These are phyloP conservation scores for Stercorarius parasiticus DNA, from an alignment of 2,113 vertebrate genomes.

Conservation along the genomic window DNA sequence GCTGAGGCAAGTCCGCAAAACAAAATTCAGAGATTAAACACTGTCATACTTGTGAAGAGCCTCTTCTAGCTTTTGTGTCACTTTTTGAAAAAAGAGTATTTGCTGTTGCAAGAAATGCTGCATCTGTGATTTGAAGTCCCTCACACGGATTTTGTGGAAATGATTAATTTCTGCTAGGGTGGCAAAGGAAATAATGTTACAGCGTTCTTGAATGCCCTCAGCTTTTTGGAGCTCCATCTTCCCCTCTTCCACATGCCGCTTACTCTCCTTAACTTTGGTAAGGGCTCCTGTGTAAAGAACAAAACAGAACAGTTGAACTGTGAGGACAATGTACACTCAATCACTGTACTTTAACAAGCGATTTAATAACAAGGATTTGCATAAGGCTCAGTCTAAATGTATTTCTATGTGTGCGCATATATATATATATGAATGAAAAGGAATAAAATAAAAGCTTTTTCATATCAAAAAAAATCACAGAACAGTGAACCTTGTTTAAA, in stretches of 20 bases:
- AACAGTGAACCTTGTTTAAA: neutral
- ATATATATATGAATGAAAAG: neutral
- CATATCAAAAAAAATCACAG: neutral
- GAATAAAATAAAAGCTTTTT: neutral
- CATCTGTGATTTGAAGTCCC: constrained; percentile 96
- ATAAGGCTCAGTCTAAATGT: neutral
- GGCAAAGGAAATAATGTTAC: constrained; percentile 98
- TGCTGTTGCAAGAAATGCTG: constrained; percentile 96
- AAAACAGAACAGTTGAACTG: neutral
- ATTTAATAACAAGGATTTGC: neutral
- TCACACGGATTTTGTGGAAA: constrained; percentile 94
- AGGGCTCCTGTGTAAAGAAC: constrained; percentile 84
- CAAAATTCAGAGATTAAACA: constrained; percentile 75
- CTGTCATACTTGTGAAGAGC: constrained; percentile 93
- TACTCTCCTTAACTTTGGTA: constrained; percentile 97
- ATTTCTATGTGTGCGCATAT: neutral
- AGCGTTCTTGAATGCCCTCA: constrained; percentile 91
- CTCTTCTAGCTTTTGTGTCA: constrained; percentile 94
- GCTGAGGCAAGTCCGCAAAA: neutral
- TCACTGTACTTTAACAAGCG: neutral
- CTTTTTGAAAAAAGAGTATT: constrained; percentile 95
- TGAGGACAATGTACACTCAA: neutral
- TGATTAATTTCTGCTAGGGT: constrained; percentile 97
- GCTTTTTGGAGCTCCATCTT: constrained; percentile 95
- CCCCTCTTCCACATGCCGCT: constrained; percentile 93